Evolutionary conservation across 2,113 vertebrate species (phyloP).

Genomic region (Dasyurus viverrinus): DNA sequence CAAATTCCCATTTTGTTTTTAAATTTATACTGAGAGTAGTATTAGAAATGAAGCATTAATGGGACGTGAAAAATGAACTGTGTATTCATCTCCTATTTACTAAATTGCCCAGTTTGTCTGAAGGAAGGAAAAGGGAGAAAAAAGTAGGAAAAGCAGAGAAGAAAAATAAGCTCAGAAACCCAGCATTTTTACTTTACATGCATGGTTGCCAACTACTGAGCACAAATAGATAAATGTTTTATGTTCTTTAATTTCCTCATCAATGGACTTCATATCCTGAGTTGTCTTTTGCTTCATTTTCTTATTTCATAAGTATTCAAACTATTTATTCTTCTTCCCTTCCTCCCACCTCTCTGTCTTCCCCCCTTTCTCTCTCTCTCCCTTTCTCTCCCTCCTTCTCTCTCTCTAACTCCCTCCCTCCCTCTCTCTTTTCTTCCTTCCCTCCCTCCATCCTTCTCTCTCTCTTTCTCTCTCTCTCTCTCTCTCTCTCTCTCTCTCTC

Average conservation of each 20-base stretch:
- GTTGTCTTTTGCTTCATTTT: slow-evolving; percentile 76
- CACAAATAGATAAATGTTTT: slow-evolving; percentile 81
- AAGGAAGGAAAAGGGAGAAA: slow-evolving; percentile 30
- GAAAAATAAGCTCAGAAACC: slow-evolving; percentile 67
- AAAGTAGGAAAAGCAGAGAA: slow-evolving; percentile 45
- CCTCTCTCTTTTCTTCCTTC: no score
- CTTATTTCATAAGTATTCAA: slow-evolving; percentile 75
- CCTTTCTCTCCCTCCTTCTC: not conserved
- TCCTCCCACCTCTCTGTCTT: not conserved
- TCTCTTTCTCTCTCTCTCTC: not conserved
- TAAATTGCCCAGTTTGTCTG: slow-evolving; percentile 60
- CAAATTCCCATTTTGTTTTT: slow-evolving; percentile 64
- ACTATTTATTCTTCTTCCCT: slow-evolving; percentile 61
- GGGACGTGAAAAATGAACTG: slow-evolving; percentile 67
- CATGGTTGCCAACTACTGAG: slow-evolving; percentile 71
- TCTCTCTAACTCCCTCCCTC: no score
- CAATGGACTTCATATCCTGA: slow-evolving; percentile 70
- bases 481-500: no score
- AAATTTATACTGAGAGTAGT: slow-evolving; percentile 48
- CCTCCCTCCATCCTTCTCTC: not conserved
- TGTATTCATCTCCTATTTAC: slow-evolving; percentile 56
- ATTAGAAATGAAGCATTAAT: slow-evolving; percentile 79
- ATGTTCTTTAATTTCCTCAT: slow-evolving; percentile 84
- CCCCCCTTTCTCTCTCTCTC: no score
- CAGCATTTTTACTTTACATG: slow-evolving; percentile 32